Base-by-base conservation (phyloP, 2,888 invertebrate genomes). In the Agelastica alni region DNA sequence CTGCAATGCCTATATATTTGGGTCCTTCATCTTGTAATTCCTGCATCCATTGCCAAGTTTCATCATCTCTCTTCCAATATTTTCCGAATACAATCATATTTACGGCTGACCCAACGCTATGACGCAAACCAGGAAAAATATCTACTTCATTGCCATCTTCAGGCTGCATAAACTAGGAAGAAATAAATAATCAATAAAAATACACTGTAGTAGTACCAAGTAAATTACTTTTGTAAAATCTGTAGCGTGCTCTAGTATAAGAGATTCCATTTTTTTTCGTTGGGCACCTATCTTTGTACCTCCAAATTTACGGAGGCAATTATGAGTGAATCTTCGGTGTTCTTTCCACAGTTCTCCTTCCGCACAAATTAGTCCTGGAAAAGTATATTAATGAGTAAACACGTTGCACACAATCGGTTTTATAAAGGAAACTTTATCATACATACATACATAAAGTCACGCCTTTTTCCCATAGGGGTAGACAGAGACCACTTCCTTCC, bases 291-390 rank as follows among this genome's bases (percentile, higher is more conserved):
- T 81, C 68, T 87, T 88, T 37, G 84, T 80, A 81, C 87, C 84
- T 3, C 91, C 91, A 62, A 90, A 81, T 64, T 83, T 83, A 72
- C 88, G 87, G 3, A 94, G 77, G 78, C 86, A 88, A n/a, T 80
- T 78, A 9, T 84, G 80, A 2, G 88, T 82, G 66, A 91, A 86
- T 65, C 85, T 86, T 53, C 93, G 81, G 69, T 93, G 93, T 65
- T 92, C 89, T 71, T 83, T 87, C 93, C 93, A 94, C 10, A 88
- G 75, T 2, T 81, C 81, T 1, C 92, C 93, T 73, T 91, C 88
- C 1, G 93, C 85, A 64, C 91, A 90, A 65, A 93, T 88, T 14
- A 94, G 78, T 58, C 93, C 93, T 93, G 71, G 18, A 69, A 70
- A 51, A 34, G 16, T 9, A 34, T n/a, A n/a, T n/a, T n/a, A n/a